A percentile compares a stretch with the other conserved stretches of the same genome.
These are phyloP conservation scores for Squalus acanthias DNA, from an alignment of 2,797 vertebrate genomes.

Conservation along the genomic window DNA sequence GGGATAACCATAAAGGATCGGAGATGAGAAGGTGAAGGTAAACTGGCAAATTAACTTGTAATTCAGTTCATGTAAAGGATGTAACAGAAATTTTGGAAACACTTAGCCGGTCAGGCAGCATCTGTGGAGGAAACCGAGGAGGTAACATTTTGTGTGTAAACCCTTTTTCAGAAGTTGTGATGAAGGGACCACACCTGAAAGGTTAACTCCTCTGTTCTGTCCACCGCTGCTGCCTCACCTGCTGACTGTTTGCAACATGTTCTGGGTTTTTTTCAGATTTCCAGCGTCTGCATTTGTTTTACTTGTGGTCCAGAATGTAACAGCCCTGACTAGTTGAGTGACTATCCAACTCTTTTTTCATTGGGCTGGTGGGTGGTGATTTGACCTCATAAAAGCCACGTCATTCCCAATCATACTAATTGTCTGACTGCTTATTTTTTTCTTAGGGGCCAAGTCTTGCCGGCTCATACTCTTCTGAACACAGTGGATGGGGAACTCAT, in stretches of 20 bases:
- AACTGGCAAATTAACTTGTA: background rate
- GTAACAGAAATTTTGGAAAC: background rate
- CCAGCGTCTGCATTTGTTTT: background rate
- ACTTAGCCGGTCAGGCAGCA: background rate
- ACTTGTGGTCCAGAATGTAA: background rate
- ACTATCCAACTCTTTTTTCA: background rate
- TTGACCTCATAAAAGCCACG: background rate
- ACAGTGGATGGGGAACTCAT: constrained; percentile 92
- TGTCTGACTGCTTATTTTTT: constrained; percentile 29
- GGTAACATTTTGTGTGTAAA: background rate
- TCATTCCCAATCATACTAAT: background rate
- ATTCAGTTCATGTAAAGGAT: background rate
- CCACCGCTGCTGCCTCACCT: background rate
- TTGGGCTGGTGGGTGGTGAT: background rate
- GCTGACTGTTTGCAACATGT: background rate
- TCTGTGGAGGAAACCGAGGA: background rate
- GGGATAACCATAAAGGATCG: background rate
- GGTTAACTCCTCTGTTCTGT: background rate
- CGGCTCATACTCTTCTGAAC: constrained; percentile 89
- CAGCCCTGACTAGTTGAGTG: background rate
- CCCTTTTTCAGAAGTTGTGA: background rate
- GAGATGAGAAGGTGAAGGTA: background rate
- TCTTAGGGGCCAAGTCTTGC: constrained; percentile 86
- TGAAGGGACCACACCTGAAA: background rate
- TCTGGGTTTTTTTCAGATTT: background rate